Base-by-base conservation (phyloP, 2,888 invertebrate genomes). In the Callyntrura guangdongensis region DNA sequence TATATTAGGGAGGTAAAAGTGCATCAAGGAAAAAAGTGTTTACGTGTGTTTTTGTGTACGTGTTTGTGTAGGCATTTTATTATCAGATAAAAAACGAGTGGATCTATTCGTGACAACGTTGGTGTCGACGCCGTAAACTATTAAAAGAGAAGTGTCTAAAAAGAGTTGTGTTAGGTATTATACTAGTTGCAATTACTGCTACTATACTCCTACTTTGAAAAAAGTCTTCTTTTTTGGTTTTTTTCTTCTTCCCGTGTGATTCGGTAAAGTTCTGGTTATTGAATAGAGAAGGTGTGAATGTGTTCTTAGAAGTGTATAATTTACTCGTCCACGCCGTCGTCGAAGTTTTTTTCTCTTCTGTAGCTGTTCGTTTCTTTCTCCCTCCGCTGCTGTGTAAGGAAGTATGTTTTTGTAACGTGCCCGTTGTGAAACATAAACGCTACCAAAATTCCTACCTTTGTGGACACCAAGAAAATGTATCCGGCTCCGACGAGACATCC, bases 401-500 rank as follows among this genome's bases (percentile, higher is more conserved):
- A 90, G 81, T 82, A 86, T 90, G 90, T 90, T 90, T 90, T 90
- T 90, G 86, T 90, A 90, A 86, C 82, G 86, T 86, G 81, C 86
- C 82, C 81, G 45, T 69, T 49, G 86, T 90, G 81, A 79, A 86
- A 82, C 81, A 90, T 86, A 90, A 90, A 90, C 86, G 81, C 90
- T 86, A 69, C 86, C 90, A 90, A 90, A 90, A 90, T 90, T 90
- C 90, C 90, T 90, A 86, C 90, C 90, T 90, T 59, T 86, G 90
- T 90, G 90, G 90, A 90, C 90, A 90, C 61, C 86, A 90, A 90
- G 90, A 93, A 93, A 95, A 97, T 97, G 97, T 97, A 97, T 96
- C 97, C 97, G 95, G 96, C 97, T 95, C 96, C 97, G 95, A 96
- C 97, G 95, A 96, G 97, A 96, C 97, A 97, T 96, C 97, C 97